Evolutionary conservation across 2,113 vertebrate genomes (phyloP).

Genomic region (human (Homo sapiens)): DNA sequence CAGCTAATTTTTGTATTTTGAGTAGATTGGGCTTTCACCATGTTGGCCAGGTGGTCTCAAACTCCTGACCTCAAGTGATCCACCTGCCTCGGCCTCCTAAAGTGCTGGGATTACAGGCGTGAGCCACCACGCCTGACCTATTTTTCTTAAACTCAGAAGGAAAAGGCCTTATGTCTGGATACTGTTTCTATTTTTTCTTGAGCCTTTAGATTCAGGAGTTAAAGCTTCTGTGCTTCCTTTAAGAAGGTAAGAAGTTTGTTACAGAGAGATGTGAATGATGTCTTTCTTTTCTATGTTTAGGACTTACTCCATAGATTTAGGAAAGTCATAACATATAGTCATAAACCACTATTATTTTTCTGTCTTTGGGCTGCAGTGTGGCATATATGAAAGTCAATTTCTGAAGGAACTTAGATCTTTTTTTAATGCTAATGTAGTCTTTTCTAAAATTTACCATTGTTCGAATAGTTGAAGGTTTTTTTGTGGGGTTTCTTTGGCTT

Average conservation of each 20-base stretch:
- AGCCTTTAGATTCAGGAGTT: not conserved
- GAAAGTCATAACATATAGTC: not conserved
- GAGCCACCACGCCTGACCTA: not conserved
- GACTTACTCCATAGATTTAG: not conserved
- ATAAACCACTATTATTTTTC: not conserved
- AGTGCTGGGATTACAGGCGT: no score
- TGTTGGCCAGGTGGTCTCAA: no score
- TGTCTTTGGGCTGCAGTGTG: not conserved
- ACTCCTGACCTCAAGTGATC: no score
- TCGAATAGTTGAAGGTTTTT: not conserved
- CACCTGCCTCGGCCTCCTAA: no score
- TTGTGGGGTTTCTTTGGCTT: not conserved
- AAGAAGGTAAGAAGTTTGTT: not conserved
- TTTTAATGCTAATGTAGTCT: not conserved
- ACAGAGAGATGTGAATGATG: not conserved
- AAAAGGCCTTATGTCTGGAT: not conserved
- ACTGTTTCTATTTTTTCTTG: not conserved
- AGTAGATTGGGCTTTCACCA: no score
- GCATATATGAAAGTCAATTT: not conserved
- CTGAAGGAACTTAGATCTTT: constrained; percentile 3
- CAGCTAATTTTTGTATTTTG: no score
- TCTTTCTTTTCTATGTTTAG: not conserved
- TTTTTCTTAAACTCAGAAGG: not conserved
- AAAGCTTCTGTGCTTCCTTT: not conserved
- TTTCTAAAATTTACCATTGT: constrained; percentile 43